Percentiles rank a stretch among this genome's conserved stretches.
phyloP scores from a whole-genome alignment of 1,140 invertebrate species.

The Drosophila repletoides region DNA sequence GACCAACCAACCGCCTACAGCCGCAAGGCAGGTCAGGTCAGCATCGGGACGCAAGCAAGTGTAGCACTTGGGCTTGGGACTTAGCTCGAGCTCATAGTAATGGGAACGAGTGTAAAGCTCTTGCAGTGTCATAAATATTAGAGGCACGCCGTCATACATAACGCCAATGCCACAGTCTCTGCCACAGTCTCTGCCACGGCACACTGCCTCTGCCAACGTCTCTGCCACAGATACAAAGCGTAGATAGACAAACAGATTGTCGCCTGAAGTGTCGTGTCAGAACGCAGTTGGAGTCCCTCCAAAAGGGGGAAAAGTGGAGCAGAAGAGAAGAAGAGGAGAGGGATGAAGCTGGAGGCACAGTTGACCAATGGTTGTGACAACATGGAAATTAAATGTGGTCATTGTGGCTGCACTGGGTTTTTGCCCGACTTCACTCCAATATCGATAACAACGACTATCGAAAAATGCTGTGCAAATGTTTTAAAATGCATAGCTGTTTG shows the following conservation, averaged over 20 bases:
- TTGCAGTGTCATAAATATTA: constrained; percentile 70
- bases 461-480: no score
- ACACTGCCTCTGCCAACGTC: no score
- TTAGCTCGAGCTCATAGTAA: neutral
- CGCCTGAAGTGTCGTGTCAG: constrained; percentile 55
- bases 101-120: constrained; percentile 5
- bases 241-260: constrained; percentile 75
- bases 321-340: no score
- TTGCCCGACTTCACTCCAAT: no score
- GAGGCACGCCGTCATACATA: constrained; percentile 44
- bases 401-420: neutral
- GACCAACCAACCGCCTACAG: no score
- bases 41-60: constrained; percentile 20
- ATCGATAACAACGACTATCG: no score
- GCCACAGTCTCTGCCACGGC: no score
- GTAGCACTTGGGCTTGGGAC: neutral
- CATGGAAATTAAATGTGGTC: neutral
- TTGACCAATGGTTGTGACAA: neutral
- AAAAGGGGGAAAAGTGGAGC: no score
- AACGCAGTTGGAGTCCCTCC: constrained; percentile 5
- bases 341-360: neutral
- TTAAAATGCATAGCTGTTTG: no score
- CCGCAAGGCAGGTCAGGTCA: constrained; percentile 28
- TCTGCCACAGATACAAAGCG: constrained; percentile 59
- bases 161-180: constrained; percentile 24